phyloP scores from a whole-genome alignment of 2,113 vertebrate genomes.

The Melanotaenia duboulayi region DNA sequence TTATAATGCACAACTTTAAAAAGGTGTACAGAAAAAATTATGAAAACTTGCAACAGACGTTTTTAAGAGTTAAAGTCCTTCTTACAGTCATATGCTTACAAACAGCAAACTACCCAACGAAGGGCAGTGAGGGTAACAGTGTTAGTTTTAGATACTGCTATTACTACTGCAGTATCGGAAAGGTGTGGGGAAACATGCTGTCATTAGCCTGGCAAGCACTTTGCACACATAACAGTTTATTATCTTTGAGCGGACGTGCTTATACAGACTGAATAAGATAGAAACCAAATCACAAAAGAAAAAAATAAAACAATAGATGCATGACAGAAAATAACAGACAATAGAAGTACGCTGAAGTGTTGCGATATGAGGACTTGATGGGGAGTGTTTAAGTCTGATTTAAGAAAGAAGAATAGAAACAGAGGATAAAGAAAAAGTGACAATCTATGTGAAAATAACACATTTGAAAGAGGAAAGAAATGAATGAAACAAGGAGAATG shows the following conservation, averaged over 20 bases:
- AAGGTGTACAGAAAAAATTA: too few relatives aligned
- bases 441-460: background rate
- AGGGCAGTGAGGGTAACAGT: background rate
- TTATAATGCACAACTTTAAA: too few relatives aligned
- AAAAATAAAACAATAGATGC: background rate
- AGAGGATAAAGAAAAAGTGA: background rate
- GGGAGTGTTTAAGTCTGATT: slow-evolving; percentile 5
- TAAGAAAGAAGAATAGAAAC: background rate
- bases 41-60: background rate
- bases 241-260: background rate
- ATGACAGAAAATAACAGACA: slow-evolving; percentile 6
- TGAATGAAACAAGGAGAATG: background rate
- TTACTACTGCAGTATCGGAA: background rate
- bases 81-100: background rate
- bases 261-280: too few relatives aligned
- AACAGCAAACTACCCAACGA: background rate
- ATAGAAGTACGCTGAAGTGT: slow-evolving; percentile 28
- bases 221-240: slow-evolving; percentile 1
- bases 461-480: background rate
- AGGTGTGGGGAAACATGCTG: slow-evolving; percentile 13
- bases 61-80: background rate
- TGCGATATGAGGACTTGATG: slow-evolving; percentile 7
- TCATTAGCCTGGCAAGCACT: background rate
- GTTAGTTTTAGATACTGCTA: slow-evolving; percentile 4
- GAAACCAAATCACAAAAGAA: background rate